Base-by-base conservation (phyloP, 2,797 vertebrate species). In the Sebastes diaconus region DNA sequence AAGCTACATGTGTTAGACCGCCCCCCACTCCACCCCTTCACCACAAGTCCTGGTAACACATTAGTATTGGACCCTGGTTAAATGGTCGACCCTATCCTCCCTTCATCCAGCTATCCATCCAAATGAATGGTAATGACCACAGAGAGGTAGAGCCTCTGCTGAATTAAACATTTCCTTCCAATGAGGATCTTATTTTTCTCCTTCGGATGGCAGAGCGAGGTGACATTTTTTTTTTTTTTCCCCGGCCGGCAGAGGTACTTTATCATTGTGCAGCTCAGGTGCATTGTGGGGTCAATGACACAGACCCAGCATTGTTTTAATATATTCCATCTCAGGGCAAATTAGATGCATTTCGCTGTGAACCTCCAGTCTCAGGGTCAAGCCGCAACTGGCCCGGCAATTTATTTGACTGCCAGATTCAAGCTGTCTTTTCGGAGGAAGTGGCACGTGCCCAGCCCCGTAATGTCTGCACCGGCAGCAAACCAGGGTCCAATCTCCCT, bases 101-200 rank as follows among this genome's bases (percentile, higher is more conserved):
- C 64, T 74, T 75, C 84, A 87, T 92, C 87, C 88, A 88, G 90
- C 91, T 75, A 81, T 91, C 90, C 83, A 85, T 88, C 84, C 86
- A 67, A 76, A 87, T 85, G 79, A 88, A 93, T 90, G 73, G 81
- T 92, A 95, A 94, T 93, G 85, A 88, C 91, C 75, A 36, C 57
- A 68, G 85, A 89, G 80, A 78, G 80, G 80, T 75, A 87, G 74
- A 75, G 70, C 79, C 85, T 58, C 82, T 87, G 76, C 85, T 94
- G 93, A 94, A 95, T 95, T 92, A 95, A 95, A 94, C 92, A 94
- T 94, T 81, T 87, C 64, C 84, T 70, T 73, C 87, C 69, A 83
- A 83, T 77, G 74, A 90, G 87, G 87, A 87, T 88, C 86, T 89
- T 81, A 89, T 86, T 90, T 92, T 85, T 80, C 67, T 76, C 30